Evolutionary conservation across 2,888 invertebrate species (phyloP), one percentile per base, ranked within the genome.

Genomic region (Drosophila hamatofila): DNA sequence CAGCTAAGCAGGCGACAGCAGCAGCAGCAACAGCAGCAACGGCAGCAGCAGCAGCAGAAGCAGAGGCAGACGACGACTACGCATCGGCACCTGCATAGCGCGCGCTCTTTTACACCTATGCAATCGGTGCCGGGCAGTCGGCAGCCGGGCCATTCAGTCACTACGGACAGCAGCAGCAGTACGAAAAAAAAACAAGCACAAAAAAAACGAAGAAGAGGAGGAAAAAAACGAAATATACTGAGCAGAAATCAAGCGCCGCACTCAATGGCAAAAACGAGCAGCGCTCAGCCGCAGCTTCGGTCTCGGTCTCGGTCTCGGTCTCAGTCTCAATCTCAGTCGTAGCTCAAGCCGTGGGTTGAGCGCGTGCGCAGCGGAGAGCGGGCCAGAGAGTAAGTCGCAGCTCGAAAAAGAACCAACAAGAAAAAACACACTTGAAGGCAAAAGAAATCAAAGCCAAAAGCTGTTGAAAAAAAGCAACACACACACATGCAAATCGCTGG

Each of bases 21-120:
- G 58, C 49, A 70, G 37, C 61, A 58, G 55, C 60, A 51, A 52
- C 57, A 64, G 64, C 88, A 72, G 72, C 73, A 27, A 25, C 25
- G 63, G 64, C 60, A 61, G 54, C 58, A 66, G 64, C 60, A 61
- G 54, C 58, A 66, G 66, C 80, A 77, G 54, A 37, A 65, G 44
- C 59, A 61, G 62, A 55, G 44, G 59, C 57, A 25, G 27, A 48
- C 16, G 25, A 37, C 57, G 87, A 80, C 59, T 78, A 79, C 79
- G 79, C 79, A 79, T 81, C 79, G 84, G 87, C 84, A 87, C 84
- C 89, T 84, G 89, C 84, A 87, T 84, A 89, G 84, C 87, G 74
- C 84, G 83, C 84, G 60, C 89, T 83, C 84, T 73, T 77, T 84
- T 87, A 87, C 89, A 84, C 84, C 76, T 81, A 72, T 84, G 84